A percentile compares a stretch with the other conserved stretches of the same genome.
Evolutionary conservation across 2,113 vertebrate genomes (phyloP).

Genomic region (Nycticorax nycticorax): DNA sequence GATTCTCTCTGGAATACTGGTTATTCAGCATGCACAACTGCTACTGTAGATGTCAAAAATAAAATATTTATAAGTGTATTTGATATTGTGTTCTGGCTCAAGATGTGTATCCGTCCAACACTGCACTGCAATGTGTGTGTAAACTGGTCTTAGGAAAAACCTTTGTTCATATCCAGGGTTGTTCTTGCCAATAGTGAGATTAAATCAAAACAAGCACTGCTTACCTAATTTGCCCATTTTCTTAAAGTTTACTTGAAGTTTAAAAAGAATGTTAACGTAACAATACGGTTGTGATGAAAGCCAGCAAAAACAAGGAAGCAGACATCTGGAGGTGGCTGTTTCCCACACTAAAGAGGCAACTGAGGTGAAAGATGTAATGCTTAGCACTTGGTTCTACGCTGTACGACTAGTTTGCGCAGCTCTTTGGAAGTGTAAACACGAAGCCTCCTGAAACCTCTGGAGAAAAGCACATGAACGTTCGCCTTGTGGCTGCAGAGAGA

Average conservation of each 20-base stretch:
- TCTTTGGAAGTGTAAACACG: background rate
- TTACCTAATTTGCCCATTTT: background rate
- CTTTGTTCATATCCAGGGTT: background rate
- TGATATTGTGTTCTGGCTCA: conserved; percentile 14
- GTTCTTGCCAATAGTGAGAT: background rate
- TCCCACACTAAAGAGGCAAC: background rate
- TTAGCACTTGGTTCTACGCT: background rate
- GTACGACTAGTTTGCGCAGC: background rate
- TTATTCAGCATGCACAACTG: background rate
- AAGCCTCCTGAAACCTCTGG: background rate
- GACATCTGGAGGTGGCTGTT: background rate
- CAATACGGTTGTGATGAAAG: background rate
- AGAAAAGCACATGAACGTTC: background rate
- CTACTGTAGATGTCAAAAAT: conserved; percentile 38
- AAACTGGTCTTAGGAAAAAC: background rate
- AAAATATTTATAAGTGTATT: conserved; percentile 29
- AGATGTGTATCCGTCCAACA: background rate
- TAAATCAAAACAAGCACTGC: background rate
- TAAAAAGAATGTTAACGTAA: background rate
- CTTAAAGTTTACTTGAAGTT: background rate
- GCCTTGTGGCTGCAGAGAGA: background rate
- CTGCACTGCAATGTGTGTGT: background rate
- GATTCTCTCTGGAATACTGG: background rate
- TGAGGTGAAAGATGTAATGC: background rate
- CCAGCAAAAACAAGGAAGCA: background rate